Evolutionary conservation across 1,140 invertebrate genomes (phyloP).

Genomic region (Zaprionus nigranus): DNA sequence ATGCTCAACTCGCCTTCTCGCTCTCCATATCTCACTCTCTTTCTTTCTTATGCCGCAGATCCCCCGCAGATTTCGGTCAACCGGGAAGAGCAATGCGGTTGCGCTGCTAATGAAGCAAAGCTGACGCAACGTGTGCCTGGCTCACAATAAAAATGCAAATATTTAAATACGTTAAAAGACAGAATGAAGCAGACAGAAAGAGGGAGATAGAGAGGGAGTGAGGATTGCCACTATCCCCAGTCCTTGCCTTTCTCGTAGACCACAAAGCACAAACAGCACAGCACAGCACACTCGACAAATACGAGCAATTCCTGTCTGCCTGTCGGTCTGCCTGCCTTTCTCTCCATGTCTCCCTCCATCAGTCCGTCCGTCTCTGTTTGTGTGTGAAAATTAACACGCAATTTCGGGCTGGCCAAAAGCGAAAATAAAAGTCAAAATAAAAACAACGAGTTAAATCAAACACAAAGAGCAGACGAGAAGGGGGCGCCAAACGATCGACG

Average conservation of each 20-base stretch:
- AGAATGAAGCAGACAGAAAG: background rate
- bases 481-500: conserved; percentile 73
- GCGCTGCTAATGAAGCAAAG: conserved; percentile 67
- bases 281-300: conserved; percentile 54
- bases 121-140: conserved; percentile 42
- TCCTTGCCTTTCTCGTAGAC: conserved; percentile 9
- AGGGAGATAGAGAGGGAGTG: background rate
- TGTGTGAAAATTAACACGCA: conserved; percentile 82
- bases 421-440: conserved; percentile 62
- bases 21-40: background rate
- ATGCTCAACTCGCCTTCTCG: background rate
- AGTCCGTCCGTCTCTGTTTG: conserved; percentile 37
- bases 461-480: conserved; percentile 46
- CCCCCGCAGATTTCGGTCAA: conserved; percentile 44
- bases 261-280: conserved; percentile 72
- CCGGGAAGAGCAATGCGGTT: conserved; percentile 44
- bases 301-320: conserved; percentile 32
- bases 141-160: conserved; percentile 79
- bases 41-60: background rate
- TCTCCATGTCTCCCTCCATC: background rate
- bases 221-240: background rate
- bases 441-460: conserved; percentile 75
- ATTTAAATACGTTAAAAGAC: conserved; percentile 59
- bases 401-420: conserved; percentile 59
- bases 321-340: background rate